phyloP scores from a whole-genome alignment of 2,888 invertebrate species.

The Lapara coniferarum region DNA sequence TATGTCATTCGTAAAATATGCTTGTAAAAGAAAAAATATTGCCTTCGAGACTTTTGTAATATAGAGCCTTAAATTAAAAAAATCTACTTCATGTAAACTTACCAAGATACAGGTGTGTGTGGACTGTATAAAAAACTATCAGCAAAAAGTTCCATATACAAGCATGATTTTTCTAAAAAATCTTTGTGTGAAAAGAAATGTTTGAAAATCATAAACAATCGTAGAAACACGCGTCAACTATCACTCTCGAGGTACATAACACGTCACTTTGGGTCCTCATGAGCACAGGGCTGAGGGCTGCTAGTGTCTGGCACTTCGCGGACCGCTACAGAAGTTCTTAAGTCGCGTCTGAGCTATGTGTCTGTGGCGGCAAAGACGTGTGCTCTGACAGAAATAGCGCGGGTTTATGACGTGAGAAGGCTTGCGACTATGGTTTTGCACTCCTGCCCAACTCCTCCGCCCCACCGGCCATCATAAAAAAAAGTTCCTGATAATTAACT shows the following conservation, averaged over 20 bases:
- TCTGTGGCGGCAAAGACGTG: constrained; percentile 46
- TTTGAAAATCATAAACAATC: constrained; percentile 55
- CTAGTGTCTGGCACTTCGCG: constrained; percentile 6
- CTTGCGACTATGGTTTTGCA: constrained; percentile 61
- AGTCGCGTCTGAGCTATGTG: constrained; percentile 12
- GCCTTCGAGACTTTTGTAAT: not conserved
- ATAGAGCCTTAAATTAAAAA: not conserved
- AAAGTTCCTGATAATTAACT: constrained; percentile 64
- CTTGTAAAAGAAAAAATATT: no score
- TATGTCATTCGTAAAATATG: no score
- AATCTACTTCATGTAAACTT: constrained; percentile 41
- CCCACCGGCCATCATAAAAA: constrained; percentile 57
- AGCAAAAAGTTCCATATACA: constrained; percentile 54
- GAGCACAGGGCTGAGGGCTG: constrained; percentile 47
- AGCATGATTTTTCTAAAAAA: constrained; percentile 49
- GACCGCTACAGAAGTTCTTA: constrained; percentile 8
- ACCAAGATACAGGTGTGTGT: constrained; percentile 40
- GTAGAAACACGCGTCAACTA: constrained; percentile 62
- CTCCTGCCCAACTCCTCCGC: constrained; percentile 47
- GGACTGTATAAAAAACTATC: constrained; percentile 33
- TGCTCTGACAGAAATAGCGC: constrained; percentile 50
- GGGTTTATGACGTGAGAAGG: constrained; percentile 51
- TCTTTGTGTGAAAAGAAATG: constrained; percentile 32
- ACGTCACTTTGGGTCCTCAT: constrained; percentile 63
- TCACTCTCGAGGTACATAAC: constrained; percentile 70